phyloP scores from a whole-genome alignment of 2,888 invertebrate genomes.

The Chaetogeoica ovagalla region DNA sequence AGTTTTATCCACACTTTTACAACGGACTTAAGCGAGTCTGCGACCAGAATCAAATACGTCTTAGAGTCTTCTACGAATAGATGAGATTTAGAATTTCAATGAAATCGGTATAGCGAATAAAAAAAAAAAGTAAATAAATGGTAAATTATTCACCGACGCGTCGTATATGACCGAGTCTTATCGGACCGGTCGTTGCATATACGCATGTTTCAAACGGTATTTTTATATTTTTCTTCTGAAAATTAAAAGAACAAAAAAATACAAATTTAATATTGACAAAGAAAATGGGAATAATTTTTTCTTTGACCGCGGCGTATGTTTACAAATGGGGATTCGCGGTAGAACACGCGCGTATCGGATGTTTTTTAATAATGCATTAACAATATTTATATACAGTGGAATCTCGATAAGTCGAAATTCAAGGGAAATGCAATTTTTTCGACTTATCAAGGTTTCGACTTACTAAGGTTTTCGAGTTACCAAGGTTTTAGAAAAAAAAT shows the following conservation, averaged over 20 bases:
- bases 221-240: background rate
- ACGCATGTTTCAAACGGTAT: background rate
- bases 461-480: too few relatives aligned
- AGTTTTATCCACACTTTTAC: slow-evolving; percentile 22
- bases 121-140: background rate
- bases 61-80: background rate
- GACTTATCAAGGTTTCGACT: too few relatives aligned
- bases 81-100: slow-evolving; percentile 33
- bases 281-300: too few relatives aligned
- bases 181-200: background rate
- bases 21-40: slow-evolving; percentile 5
- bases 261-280: too few relatives aligned
- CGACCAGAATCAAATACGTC: slow-evolving; percentile 12
- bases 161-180: background rate
- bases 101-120: background rate
- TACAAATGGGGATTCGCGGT: too few relatives aligned
- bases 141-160: slow-evolving; percentile 19
- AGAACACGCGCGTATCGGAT: too few relatives aligned
- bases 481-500: too few relatives aligned
- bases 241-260: background rate
- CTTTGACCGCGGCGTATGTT: too few relatives aligned
- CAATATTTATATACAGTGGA: too few relatives aligned
- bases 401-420: too few relatives aligned
- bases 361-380: too few relatives aligned
- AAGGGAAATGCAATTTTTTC: too few relatives aligned